Evolutionary conservation across 1,140 invertebrate genomes (phyloP).

Genomic region (Mactra quadrangularis): DNA sequence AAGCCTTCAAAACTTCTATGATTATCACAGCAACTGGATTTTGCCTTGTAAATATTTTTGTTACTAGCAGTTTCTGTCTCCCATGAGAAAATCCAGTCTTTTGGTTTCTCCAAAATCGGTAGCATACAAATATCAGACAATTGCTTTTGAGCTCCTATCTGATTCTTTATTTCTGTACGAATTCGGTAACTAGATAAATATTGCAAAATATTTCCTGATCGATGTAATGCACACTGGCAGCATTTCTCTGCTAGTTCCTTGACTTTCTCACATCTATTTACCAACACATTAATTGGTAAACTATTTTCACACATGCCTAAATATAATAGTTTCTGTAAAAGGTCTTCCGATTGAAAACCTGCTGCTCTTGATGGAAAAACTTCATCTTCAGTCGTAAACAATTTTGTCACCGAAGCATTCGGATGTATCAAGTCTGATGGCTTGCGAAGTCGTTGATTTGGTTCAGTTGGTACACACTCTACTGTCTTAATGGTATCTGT

Average conservation of each 20-base stretch:
- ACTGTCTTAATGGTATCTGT: neutral
- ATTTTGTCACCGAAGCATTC: neutral
- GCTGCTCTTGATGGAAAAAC: constrained; percentile 14
- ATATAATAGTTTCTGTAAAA: constrained; percentile 24
- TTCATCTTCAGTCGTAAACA: constrained; percentile 14
- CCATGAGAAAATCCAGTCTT: constrained; percentile 31
- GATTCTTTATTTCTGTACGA: neutral
- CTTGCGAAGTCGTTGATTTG: constrained; percentile 9
- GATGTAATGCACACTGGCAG: constrained; percentile 4
- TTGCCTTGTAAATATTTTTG: neutral
- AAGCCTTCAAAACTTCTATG: neutral
- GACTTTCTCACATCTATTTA: constrained; percentile 61
- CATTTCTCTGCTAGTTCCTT: constrained; percentile 17
- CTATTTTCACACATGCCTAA: constrained; percentile 66
- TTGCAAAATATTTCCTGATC: constrained; percentile 26
- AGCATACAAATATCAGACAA: neutral
- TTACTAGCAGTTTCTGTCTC: neutral
- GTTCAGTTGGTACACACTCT: constrained; percentile 53
- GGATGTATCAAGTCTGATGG: constrained; percentile 43
- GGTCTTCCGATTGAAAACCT: neutral
- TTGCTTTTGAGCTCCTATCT: neutral
- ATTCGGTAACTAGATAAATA: constrained; percentile 35
- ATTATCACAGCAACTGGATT: neutral
- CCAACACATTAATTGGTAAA: constrained; percentile 47
- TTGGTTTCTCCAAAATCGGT: constrained; percentile 15